Base-by-base conservation (phyloP, 2,113 vertebrate genomes). In the Meles meles region DNA sequence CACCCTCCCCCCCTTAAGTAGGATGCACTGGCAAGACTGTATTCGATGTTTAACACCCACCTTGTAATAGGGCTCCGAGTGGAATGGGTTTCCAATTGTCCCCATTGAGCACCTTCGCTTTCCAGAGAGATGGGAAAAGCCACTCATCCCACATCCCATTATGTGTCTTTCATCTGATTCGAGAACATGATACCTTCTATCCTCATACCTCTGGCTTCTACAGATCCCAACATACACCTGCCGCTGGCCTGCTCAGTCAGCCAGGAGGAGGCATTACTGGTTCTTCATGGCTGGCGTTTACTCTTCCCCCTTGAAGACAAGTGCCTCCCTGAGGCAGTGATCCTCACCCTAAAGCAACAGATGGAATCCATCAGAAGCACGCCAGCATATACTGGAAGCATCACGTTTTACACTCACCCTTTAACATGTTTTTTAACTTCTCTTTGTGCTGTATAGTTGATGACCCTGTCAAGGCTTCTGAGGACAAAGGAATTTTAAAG, bases 401-500 rank as follows among this genome's bases (percentile, higher is more conserved):
- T 88, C 57, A 39, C 31, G 27, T 67, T 92, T 91, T 72, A 44
- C 11, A 31, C 42, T 69, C n/a, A 10, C 63, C 52, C 34, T 94
- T 63, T n/a, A 15, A 76, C 79, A 44, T 93, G 76, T 69, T 31
- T 74, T n/a, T 52, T 4, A 82, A 52, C 55, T 15, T 81, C 25
- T 89, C 18, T 79, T 80, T 83, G 37, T 63, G 39, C 57, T 31
- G 2, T 49, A 69, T 23, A 59, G 39, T 86, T 92, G 37, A 92
- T 65, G 74, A 44, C 61, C 11, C 20, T 74, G 3, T 63, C 79
- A 67, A 83, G 52, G 7, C 29, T 92, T 88, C 84, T 44, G 63
- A 89, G 39, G 20, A 31, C 44, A 25, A 88, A 89, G 25, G 25
- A 80, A 76, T 71, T 92, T 67, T 95, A 96, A 92, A 94, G 92